phyloP scores from a whole-genome alignment of 2,888 invertebrate species.

The Liopterus haemorrhoidalis region DNA sequence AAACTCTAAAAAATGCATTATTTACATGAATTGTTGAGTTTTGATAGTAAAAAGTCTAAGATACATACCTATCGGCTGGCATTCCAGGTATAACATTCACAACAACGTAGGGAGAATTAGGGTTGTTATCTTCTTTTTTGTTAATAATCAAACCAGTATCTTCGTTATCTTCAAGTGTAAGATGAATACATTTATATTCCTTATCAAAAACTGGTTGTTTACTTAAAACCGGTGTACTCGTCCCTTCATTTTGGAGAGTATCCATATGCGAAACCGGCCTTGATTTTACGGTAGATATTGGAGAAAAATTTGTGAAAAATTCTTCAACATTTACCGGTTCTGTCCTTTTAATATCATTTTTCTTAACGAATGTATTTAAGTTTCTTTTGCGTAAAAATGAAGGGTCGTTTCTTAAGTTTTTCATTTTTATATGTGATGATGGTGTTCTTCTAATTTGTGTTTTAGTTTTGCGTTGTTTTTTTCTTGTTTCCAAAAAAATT shows the following conservation, averaged over 20 bases:
- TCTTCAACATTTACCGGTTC: too few relatives aligned
- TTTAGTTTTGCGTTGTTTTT: constrained; percentile 18
- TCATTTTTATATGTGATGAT: neutral
- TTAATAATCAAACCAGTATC: constrained; percentile 37
- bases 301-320: too few relatives aligned
- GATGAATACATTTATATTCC: constrained; percentile 40
- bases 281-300: too few relatives aligned
- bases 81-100: constrained; percentile 49
- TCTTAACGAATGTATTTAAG: too few relatives aligned
- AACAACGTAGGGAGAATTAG: constrained; percentile 44
- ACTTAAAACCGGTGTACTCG: constrained; percentile 13
- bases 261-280: too few relatives aligned
- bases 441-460: constrained; percentile 6
- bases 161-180: constrained; percentile 34
- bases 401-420: constrained; percentile 4
- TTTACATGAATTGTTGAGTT: constrained; percentile 6
- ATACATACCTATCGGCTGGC: constrained; percentile 48
- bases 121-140: constrained; percentile 30
- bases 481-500: constrained; percentile 7
- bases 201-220: constrained; percentile 31
- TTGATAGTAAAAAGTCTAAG: constrained; percentile 3
- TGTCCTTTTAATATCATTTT: too few relatives aligned
- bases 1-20: constrained; percentile 5
- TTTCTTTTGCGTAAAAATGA: too few relatives aligned
- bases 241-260: constrained; percentile 8